Conservation (phyloP, 2,113 vertebrate genomes). For the Lasiurus cinereus region DNA sequence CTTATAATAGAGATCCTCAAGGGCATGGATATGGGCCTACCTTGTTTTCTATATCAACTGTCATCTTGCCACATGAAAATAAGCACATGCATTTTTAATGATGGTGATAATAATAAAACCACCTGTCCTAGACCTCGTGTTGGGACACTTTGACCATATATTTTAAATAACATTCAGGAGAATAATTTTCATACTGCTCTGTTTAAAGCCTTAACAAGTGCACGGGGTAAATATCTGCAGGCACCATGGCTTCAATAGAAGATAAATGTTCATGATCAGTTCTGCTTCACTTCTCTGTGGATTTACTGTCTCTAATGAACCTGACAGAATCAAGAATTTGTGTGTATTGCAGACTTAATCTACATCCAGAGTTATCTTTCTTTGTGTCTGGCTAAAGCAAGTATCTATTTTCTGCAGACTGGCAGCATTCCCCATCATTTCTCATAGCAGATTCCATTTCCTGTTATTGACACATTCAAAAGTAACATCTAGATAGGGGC, state of each 20-base stretch:
- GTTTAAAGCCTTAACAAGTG: slow-evolving; percentile 79
- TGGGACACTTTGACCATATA: not conserved
- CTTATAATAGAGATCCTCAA: slow-evolving; percentile 30
- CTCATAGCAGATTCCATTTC: slow-evolving; percentile 71
- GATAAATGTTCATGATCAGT: slow-evolving; percentile 77
- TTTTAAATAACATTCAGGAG: slow-evolving; percentile 42
- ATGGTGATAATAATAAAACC: slow-evolving; percentile 3
- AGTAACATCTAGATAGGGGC: slow-evolving; percentile 89
- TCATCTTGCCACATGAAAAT: slow-evolving; percentile 50
- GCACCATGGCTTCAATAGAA: slow-evolving; percentile 51
- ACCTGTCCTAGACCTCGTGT: not conserved
- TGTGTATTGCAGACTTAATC: slow-evolving; percentile 7
- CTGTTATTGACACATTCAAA: slow-evolving; percentile 85
- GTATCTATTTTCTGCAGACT: slow-evolving; percentile 62
- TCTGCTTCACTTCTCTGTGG: slow-evolving; percentile 49
- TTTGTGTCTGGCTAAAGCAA: slow-evolving; percentile 73
- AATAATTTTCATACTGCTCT: slow-evolving; percentile 81
- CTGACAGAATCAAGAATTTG: slow-evolving; percentile 22
- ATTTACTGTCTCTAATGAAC: slow-evolving; percentile 64
- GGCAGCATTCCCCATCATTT: slow-evolving; percentile 46
- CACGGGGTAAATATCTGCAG: slow-evolving; percentile 77
- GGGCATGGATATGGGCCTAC: not conserved
- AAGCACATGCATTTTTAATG: slow-evolving; percentile 63
- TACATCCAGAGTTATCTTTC: not conserved
- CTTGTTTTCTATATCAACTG: slow-evolving; percentile 19